Base-by-base conservation (phyloP, 2,113 vertebrate species). In the Apaloderma vittatum region DNA sequence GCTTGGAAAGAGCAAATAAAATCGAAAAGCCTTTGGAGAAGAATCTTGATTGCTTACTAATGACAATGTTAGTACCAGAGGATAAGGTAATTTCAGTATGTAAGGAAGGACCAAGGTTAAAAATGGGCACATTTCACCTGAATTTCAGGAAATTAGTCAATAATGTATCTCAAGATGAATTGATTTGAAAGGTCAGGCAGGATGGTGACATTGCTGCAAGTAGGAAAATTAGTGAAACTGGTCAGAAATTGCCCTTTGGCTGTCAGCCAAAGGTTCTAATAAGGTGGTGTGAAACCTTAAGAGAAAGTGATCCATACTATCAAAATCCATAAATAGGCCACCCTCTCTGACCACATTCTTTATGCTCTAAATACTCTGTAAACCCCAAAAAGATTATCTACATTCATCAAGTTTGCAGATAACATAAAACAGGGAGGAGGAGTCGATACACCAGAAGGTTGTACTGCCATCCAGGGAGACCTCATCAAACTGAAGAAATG, bases 1-100 rank as follows among this genome's bases (percentile, higher is more conserved):
- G 51, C 8, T 5, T 84, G 63, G 86, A 94, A 93, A 90, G 92
- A 95, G 94, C 92, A 96, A 95, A 93, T 97, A 96, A 98, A 97
- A 97, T 95, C 20, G 85, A 97, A 97, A 96, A 94, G 93, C 92
- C 96, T 95, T 97, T 95, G 94, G 96, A 96, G 83, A 85, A 96
- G 97, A 88, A 88, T 94, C 96, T 97, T 98, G 97, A 98, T 98
- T 96, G 96, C 97, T 96, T 92, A 95, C 95, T 98, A 96, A 97
- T 93, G 95, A 82, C 57, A 51, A 72, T n/a, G 91, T 91, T 96
- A 94, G 85, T 74, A 97, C 82, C 96, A 96, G 94, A 95, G 91
- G 91, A 91, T 93, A 96, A 89, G 84, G 93, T 89, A 95, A 97
- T 97, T 97, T 94, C 92, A 92, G 71, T 86, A 51, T 11, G 1